Evolutionary conservation across 2,113 vertebrate genomes (phyloP).

Genomic region (Campylomormyrus numenius): DNA sequence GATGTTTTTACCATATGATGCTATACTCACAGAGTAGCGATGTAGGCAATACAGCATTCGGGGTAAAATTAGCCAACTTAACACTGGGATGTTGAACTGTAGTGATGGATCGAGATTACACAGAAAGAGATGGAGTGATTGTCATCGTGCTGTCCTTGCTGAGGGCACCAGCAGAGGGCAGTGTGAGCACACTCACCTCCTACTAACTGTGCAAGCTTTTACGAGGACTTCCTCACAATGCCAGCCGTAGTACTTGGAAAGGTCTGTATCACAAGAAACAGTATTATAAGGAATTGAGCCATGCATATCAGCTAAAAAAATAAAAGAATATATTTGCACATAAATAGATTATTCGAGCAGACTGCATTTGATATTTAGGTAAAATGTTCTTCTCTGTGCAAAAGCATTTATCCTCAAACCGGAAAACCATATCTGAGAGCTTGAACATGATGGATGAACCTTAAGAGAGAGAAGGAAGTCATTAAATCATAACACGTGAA

Average conservation of each 20-base stretch:
- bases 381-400: background rate
- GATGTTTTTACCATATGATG: background rate
- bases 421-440: background rate
- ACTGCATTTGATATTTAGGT: background rate
- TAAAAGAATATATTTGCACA: background rate
- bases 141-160: background rate
- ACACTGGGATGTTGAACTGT: background rate
- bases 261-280: background rate
- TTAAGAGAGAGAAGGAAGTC: conserved; percentile 43
- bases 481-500: conserved; percentile 59
- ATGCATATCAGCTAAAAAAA: background rate
- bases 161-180: conserved; percentile 42
- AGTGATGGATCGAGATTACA: background rate
- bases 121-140: background rate
- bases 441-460: background rate
- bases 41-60: background rate
- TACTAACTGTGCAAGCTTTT: background rate
- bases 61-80: background rate
- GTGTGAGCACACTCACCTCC: conserved; percentile 34
- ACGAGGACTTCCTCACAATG: background rate
- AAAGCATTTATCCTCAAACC: background rate
- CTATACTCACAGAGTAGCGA: background rate
- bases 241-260: background rate
- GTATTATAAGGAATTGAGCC: background rate
- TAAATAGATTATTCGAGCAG: background rate